Evolutionary conservation across 92 coral and sea anemone species (phyloP).

Genomic region (Epizoanthus ramosus): DNA sequence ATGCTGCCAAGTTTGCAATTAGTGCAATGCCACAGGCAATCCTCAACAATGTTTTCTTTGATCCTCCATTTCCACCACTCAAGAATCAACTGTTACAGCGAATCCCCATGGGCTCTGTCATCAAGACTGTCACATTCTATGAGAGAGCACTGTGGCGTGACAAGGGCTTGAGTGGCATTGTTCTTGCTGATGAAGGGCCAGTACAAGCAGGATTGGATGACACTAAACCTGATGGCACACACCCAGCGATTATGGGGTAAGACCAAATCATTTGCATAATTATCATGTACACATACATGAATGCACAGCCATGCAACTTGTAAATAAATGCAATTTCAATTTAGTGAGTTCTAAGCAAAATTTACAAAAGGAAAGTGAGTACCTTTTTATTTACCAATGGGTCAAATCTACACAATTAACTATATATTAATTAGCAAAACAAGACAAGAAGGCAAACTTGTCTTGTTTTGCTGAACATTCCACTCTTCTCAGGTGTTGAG

Average conservation of each 20-base stretch:
- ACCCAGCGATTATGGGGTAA: slow-evolving; percentile 99
- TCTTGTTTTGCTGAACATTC: too few relatives aligned
- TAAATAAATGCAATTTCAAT: too few relatives aligned
- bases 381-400: too few relatives aligned
- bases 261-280: slow-evolving; percentile 3
- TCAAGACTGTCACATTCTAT: slow-evolving; percentile 89
- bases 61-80: slow-evolving; percentile 92
- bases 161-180: slow-evolving; percentile 75
- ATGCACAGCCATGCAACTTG: too few relatives aligned
- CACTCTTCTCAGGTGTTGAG: too few relatives aligned
- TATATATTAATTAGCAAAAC: too few relatives aligned
- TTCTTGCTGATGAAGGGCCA: slow-evolving; percentile 89
- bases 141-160: slow-evolving; percentile 89
- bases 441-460: too few relatives aligned
- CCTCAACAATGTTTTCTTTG: slow-evolving; percentile 82
- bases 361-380: too few relatives aligned
- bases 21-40: slow-evolving; percentile 99
- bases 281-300: neutral
- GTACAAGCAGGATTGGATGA: slow-evolving; percentile 93
- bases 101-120: slow-evolving; percentile 98
- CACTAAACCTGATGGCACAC: slow-evolving; percentile 93
- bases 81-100: slow-evolving; percentile 92
- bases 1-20: slow-evolving; percentile 82
- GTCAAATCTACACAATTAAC: too few relatives aligned
- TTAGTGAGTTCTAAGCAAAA: too few relatives aligned